These are phyloP conservation scores for Atta colombica DNA, from an alignment of 1,140 invertebrate genomes.

Conservation along the genomic window DNA sequence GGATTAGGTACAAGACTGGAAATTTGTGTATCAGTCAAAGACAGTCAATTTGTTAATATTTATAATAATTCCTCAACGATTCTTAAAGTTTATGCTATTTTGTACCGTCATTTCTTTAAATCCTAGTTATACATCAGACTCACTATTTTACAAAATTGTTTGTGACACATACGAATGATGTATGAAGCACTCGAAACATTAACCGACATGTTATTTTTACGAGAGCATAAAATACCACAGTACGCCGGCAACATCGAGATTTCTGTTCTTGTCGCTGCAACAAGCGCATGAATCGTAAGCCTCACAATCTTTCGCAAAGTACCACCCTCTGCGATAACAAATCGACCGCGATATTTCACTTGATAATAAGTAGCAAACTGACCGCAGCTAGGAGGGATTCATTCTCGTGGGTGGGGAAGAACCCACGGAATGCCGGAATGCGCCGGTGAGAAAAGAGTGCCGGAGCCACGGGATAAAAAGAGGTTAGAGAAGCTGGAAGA, in stretches of 20 bases:
- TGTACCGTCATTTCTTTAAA: neutral
- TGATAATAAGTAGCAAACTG: slow-evolving; percentile 65
- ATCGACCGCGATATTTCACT: slow-evolving; percentile 66
- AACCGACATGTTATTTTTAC: slow-evolving; percentile 45
- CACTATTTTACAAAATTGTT: neutral
- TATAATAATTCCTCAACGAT: neutral
- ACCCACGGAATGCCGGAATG: slow-evolving; percentile 58
- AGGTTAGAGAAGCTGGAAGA: slow-evolving; percentile 26
- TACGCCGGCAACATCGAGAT: slow-evolving; percentile 14
- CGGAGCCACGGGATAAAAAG: slow-evolving; percentile 59
- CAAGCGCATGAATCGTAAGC: slow-evolving; percentile 33
- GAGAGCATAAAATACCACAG: slow-evolving; percentile 10
- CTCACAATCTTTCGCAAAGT: neutral
- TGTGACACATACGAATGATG: slow-evolving; percentile 20
- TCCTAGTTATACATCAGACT: neutral
- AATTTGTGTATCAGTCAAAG: neutral
- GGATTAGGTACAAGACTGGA: neutral
- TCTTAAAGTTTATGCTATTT: neutral
- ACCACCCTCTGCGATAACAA: slow-evolving; percentile 47
- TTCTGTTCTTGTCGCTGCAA: slow-evolving; percentile 53
- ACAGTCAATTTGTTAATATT: neutral
- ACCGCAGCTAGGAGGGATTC: slow-evolving; percentile 53
- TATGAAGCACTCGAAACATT: neutral
- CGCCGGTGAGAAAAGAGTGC: slow-evolving; percentile 49
- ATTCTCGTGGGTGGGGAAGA: slow-evolving; percentile 52